phyloP scores from a whole-genome alignment of 1,140 invertebrate genomes.

The Palaemon carinicauda region DNA sequence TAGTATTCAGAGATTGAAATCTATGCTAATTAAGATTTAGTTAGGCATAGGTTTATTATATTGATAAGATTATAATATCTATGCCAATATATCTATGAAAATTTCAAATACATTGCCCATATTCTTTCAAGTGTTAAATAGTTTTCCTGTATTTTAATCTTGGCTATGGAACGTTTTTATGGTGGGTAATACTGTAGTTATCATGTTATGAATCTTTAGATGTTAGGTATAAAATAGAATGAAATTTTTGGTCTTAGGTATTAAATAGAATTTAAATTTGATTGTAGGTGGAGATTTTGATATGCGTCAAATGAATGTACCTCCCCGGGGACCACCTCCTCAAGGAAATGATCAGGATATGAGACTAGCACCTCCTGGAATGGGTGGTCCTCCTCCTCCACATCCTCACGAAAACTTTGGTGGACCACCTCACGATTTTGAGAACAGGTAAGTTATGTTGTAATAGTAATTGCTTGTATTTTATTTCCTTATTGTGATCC shows the following conservation, averaged over 20 bases:
- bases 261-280: no score
- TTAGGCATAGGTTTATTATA: no score
- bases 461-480: neutral
- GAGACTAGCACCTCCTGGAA: slow-evolving; percentile 54
- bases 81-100: neutral
- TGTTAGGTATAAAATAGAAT: no score
- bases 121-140: no score
- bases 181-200: no score
- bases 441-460: slow-evolving; percentile 17
- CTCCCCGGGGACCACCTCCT: slow-evolving; percentile 26
- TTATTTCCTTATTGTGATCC: neutral
- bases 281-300: slow-evolving; percentile 56
- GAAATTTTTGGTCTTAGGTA: no score
- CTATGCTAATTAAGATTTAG: neutral
- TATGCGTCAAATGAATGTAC: slow-evolving; percentile 53
- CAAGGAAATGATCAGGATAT: slow-evolving; percentile 60
- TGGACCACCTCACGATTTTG: slow-evolving; percentile 50
- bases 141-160: no score
- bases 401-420: slow-evolving; percentile 46
- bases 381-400: slow-evolving; percentile 50
- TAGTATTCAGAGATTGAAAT: neutral
- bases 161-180: neutral
- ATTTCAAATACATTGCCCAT: no score
- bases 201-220: no score
- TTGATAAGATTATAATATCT: neutral